These are phyloP conservation scores for Andrena bucephala DNA, from an alignment of 2,888 invertebrate species.

Conservation along the genomic window DNA sequence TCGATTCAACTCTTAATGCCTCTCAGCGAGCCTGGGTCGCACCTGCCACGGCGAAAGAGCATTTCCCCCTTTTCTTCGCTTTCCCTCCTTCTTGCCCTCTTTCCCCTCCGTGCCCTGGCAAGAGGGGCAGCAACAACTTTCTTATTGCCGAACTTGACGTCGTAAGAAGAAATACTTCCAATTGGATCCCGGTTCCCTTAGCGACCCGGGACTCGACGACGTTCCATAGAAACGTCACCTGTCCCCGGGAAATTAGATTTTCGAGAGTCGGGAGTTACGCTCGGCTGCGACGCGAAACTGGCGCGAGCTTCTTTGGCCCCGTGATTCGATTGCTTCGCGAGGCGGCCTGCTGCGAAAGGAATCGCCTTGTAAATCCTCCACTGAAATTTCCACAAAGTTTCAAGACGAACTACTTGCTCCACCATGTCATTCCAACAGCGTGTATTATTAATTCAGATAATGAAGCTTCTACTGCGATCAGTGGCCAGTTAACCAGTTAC, in stretches of 20 bases:
- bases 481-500: background rate
- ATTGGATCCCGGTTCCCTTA: constrained; percentile 75
- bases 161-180: constrained; percentile 72
- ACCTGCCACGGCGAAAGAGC: constrained; percentile 71
- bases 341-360: no score
- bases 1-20: constrained; percentile 81
- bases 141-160: constrained; percentile 83
- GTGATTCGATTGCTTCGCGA: constrained; percentile 11
- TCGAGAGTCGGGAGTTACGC: constrained; percentile 51
- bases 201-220: constrained; percentile 50
- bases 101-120: constrained; percentile 19
- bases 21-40: constrained; percentile 62
- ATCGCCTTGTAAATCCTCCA: background rate
- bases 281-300: constrained; percentile 10
- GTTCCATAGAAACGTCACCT: constrained; percentile 44
- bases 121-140: constrained; percentile 74
- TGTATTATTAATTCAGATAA: background rate
- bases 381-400: background rate
- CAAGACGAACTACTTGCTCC: background rate
- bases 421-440: background rate
- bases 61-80: constrained; percentile 64
- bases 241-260: constrained; percentile 46
- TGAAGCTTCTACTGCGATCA: background rate
- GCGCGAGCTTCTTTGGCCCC: constrained; percentile 23
- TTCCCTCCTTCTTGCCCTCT: constrained; percentile 42